These are phyloP conservation scores for Mus pahari DNA, from an alignment of 2,113 vertebrate species.

Conservation along the genomic window DNA sequence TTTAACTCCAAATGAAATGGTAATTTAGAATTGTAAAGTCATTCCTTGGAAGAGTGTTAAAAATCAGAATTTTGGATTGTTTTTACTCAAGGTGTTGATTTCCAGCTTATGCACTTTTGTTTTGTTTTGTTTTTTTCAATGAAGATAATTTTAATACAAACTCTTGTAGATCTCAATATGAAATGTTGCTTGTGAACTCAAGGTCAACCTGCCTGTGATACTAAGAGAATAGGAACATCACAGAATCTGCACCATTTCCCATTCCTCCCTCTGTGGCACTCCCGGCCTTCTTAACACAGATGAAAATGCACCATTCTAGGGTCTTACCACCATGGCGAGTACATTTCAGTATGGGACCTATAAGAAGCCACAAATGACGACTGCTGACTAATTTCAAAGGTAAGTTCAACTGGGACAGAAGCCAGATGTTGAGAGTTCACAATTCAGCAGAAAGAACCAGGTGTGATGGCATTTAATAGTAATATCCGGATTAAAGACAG, in stretches of 20 bases:
- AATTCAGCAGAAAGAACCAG: background rate
- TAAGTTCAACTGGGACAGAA: background rate
- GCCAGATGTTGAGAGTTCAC: background rate
- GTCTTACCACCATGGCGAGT: background rate
- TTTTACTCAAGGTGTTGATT: background rate
- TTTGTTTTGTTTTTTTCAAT: background rate
- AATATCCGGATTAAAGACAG: background rate
- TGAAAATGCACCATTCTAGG: background rate
- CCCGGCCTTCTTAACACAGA: background rate
- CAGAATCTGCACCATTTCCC: background rate
- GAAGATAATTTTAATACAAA: conserved; percentile 31
- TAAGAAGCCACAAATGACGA: background rate
- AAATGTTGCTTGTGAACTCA: background rate
- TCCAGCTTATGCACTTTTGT: background rate
- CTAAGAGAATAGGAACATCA: background rate
- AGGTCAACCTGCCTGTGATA: background rate
- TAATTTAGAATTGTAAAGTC: background rate
- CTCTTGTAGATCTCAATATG: background rate
- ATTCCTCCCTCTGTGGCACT: background rate
- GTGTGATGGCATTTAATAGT: background rate
- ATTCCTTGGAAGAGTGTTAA: background rate
- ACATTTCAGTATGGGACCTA: background rate
- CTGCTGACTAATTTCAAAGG: background rate
- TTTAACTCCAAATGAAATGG: background rate
- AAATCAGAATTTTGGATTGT: conserved; percentile 6